phyloP scores from a whole-genome alignment of 1,140 invertebrate genomes.

The Oryzaephilus surinamensis region DNA sequence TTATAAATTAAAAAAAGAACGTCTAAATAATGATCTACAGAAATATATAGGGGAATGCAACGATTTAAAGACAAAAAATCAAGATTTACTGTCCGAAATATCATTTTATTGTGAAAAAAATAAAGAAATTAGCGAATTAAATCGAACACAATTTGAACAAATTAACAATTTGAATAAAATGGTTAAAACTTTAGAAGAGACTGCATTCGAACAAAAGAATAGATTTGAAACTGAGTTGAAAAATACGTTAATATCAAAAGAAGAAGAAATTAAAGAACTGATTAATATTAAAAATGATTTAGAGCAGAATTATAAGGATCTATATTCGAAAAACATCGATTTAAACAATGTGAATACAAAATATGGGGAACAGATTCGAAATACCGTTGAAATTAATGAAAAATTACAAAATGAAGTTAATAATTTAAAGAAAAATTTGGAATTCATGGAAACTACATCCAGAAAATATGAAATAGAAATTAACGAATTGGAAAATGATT shows the following conservation, averaged over 20 bases:
- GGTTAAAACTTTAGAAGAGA: no score
- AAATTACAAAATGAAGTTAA: no score
- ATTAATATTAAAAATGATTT: not conserved
- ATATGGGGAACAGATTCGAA: no score
- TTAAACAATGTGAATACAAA: no score
- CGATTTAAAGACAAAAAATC: constrained; percentile 1
- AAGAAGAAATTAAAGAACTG: not conserved
- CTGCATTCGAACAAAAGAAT: no score
- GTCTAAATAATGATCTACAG: not conserved
- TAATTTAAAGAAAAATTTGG: no score
- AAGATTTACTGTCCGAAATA: not conserved
- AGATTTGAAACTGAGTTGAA: not conserved
- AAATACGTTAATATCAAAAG: not conserved
- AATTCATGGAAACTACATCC: constrained; percentile 1
- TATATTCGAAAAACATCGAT: not conserved
- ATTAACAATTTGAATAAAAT: no score
- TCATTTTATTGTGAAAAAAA: constrained; percentile 14
- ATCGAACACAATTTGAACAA: no score
- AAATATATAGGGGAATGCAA: no score
- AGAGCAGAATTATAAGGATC: not conserved
- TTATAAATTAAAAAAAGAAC: not conserved
- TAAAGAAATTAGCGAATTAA: constrained; percentile 2
- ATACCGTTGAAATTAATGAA: no score
- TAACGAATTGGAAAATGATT: not conserved
- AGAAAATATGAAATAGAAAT: constrained; percentile 6